phyloP scores from a whole-genome alignment of 2,797 vertebrate genomes.

The Luscinia luscinia region DNA sequence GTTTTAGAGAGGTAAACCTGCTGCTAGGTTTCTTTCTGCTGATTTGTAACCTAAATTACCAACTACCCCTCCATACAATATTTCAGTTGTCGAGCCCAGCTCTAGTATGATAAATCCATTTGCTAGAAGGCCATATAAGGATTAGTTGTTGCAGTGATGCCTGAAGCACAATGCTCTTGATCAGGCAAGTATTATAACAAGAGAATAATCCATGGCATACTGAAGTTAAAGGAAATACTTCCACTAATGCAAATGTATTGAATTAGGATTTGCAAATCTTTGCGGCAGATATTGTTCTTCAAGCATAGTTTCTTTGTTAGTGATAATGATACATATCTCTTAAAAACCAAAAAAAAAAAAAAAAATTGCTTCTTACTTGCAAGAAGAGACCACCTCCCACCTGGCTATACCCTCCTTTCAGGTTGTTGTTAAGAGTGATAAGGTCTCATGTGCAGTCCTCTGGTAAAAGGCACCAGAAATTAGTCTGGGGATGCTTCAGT shows the following conservation, averaged over 20 bases:
- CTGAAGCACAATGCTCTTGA: background rate
- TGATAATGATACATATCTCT: background rate
- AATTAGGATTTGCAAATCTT: background rate
- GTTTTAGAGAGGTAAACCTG: background rate
- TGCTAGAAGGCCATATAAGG: background rate
- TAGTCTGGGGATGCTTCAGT: fast-evolving
- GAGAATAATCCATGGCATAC: background rate
- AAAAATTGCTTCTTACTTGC: background rate
- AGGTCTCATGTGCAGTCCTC: background rate
- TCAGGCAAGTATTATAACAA: background rate
- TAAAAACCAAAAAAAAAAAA: background rate
- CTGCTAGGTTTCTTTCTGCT: background rate
- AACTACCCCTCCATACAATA: background rate
- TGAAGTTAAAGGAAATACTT: conserved; percentile 10
- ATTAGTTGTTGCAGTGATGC: background rate
- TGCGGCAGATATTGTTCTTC: background rate
- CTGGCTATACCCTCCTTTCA: background rate
- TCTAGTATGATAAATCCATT: background rate
- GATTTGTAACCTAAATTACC: background rate
- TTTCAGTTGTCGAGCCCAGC: background rate
- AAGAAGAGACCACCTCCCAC: background rate
- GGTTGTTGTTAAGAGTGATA: background rate
- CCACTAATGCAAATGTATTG: background rate
- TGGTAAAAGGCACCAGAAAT: background rate
- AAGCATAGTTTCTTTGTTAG: background rate